Conservation (phyloP, 2,888 invertebrate species). For the Mesoligia furuncula region DNA sequence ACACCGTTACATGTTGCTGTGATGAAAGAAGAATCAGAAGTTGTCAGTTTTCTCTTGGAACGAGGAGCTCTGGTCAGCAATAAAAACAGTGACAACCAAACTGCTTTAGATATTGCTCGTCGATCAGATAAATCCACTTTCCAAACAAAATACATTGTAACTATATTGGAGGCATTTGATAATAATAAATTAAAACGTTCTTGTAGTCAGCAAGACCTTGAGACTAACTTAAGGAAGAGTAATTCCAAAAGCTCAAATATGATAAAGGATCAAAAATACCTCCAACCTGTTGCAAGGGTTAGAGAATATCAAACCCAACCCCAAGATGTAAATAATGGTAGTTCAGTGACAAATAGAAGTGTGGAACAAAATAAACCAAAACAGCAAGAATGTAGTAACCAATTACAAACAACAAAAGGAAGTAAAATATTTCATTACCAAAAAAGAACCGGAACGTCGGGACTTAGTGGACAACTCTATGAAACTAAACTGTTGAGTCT, state of each 20-base stretch:
- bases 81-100: constrained; percentile 56
- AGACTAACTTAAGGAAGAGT: neutral
- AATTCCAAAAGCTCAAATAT: neutral
- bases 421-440: constrained; percentile 36
- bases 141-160: constrained; percentile 6
- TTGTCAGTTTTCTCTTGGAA: constrained; percentile 59
- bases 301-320: neutral
- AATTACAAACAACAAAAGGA: neutral
- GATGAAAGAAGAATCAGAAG: constrained; percentile 50
- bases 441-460: constrained; percentile 60
- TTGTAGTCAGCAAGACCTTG: neutral
- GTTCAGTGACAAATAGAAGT: neutral
- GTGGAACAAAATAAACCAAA: constrained; percentile 6
- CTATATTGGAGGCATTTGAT: constrained; percentile 24
- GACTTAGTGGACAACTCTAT: constrained; percentile 63
- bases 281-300: neutral
- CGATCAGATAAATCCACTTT: neutral
- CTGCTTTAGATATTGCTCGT: constrained; percentile 61
- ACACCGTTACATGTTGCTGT: constrained; percentile 67
- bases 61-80: constrained; percentile 54
- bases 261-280: neutral
- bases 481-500: constrained; percentile 65
- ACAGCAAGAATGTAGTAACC: constrained; percentile 1
- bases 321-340: neutral
- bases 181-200: neutral